These are phyloP conservation scores for Columba livia DNA, from an alignment of 2,113 vertebrate species.

Conservation along the genomic window DNA sequence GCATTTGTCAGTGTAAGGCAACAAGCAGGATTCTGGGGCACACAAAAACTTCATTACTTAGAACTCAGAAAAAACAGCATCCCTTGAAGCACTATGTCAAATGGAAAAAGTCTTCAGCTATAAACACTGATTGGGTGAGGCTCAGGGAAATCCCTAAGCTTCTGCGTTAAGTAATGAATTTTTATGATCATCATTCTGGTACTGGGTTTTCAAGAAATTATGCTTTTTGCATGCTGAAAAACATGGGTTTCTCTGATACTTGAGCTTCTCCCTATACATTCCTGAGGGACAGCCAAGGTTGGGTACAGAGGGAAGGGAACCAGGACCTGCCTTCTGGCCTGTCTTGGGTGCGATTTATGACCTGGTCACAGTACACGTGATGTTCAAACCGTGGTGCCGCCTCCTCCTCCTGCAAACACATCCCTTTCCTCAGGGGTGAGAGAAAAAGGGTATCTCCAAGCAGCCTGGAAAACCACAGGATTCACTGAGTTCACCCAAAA, in stretches of 20 bases:
- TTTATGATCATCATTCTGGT: not conserved
- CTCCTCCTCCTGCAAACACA: not conserved
- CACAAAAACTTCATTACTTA: not conserved
- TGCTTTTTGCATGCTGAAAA: not conserved
- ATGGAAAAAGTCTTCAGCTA: not conserved
- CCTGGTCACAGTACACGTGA: fast-evolving
- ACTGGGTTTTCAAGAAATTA: not conserved
- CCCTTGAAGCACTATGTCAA: not conserved
- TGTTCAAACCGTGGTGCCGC: not conserved
- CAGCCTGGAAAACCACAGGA: not conserved
- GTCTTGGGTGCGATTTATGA: not conserved
- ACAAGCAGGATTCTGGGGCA: not conserved
- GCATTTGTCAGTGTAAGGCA: not conserved
- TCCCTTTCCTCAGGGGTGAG: not conserved
- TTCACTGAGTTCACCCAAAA: not conserved
- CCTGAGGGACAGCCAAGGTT: not conserved
- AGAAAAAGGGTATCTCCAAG: not conserved
- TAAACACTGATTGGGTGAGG: not conserved
- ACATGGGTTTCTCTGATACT: not conserved
- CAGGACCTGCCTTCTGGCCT: fast-evolving
- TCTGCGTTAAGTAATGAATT: not conserved
- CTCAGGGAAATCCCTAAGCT: not conserved
- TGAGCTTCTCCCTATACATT: not conserved
- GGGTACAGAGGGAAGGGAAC: fast-evolving
- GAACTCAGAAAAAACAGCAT: not conserved